These are phyloP conservation scores for Ectemnius lituratus DNA, from an alignment of 2,888 invertebrate species.

Conservation along the genomic window DNA sequence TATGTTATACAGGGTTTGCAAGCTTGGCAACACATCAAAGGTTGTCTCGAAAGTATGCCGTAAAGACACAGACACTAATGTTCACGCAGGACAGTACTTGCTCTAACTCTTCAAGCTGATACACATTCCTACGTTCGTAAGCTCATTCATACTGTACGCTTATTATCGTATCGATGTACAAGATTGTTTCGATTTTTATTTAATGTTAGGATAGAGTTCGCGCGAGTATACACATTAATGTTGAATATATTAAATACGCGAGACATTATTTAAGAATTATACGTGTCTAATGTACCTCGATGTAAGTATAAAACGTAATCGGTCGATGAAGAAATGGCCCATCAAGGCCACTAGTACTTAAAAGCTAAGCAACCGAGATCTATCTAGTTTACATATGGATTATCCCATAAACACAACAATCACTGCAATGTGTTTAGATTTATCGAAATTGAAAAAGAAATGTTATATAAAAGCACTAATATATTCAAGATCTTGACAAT, in stretches of 20 bases:
- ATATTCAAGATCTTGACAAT: too few species aligned
- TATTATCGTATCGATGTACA: slow-evolving; percentile 58
- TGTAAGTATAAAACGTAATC: too few species aligned
- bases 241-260: slow-evolving; percentile 44
- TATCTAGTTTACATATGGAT: too few species aligned
- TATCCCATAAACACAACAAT: too few species aligned
- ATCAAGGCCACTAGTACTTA: too few species aligned
- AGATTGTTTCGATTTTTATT: slow-evolving; percentile 63
- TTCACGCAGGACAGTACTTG: slow-evolving; percentile 55
- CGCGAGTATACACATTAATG: slow-evolving; percentile 31
- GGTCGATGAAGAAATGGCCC: too few species aligned
- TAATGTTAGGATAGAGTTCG: slow-evolving; percentile 54
- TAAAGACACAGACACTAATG: slow-evolving; percentile 70
- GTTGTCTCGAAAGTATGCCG: slow-evolving; percentile 86
- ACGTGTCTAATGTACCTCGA: slow-evolving; percentile 4
- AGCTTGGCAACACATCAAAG: slow-evolving; percentile 87
- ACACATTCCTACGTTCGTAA: slow-evolving; percentile 69
- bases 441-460: too few species aligned
- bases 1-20: slow-evolving; percentile 83
- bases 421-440: too few species aligned
- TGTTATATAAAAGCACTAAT: too few species aligned
- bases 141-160: slow-evolving; percentile 58
- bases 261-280: slow-evolving; percentile 61
- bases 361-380: too few species aligned
- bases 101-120: slow-evolving; percentile 60